Evolutionary conservation across 2,888 invertebrate genomes (phyloP).

Genomic region (Athalia circularis): DNA sequence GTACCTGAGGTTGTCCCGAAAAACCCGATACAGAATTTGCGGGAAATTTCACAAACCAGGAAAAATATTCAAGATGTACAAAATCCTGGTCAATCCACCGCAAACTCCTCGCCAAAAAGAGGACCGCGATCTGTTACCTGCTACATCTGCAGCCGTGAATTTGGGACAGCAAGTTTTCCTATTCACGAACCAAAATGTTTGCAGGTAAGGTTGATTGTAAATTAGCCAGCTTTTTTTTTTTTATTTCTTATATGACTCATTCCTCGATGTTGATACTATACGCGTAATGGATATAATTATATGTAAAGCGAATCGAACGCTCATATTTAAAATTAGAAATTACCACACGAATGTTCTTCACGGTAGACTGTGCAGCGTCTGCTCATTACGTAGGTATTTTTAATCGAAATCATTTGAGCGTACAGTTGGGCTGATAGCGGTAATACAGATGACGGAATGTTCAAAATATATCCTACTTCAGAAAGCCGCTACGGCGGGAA

Average conservation of each 20-base stretch:
- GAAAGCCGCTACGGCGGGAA: conserved; percentile 18
- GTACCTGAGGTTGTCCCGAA: background rate
- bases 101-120: conserved; percentile 50
- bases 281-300: background rate
- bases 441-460: conserved; percentile 54
- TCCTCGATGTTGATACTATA: no score
- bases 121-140: conserved; percentile 75
- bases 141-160: conserved; percentile 81
- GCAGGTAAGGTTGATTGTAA: conserved; percentile 72
- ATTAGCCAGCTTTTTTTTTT: background rate
- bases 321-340: conserved; percentile 35
- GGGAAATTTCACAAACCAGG: background rate
- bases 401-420: conserved; percentile 15
- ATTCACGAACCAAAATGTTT: conserved; percentile 82
- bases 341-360: background rate
- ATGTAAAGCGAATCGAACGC: conserved; percentile 1
- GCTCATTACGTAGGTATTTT: background rate
- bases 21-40: conserved; percentile 32
- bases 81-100: background rate
- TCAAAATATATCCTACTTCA: background rate
- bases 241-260: background rate
- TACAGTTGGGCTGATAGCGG: background rate
- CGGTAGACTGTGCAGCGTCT: background rate
- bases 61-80: conserved; percentile 1
- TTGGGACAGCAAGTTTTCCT: conserved; percentile 80